Percentiles rank a stretch among this genome's conserved stretches.
Evolutionary conservation across 2,888 invertebrate species (phyloP).

Genomic region (Autographa gamma): DNA sequence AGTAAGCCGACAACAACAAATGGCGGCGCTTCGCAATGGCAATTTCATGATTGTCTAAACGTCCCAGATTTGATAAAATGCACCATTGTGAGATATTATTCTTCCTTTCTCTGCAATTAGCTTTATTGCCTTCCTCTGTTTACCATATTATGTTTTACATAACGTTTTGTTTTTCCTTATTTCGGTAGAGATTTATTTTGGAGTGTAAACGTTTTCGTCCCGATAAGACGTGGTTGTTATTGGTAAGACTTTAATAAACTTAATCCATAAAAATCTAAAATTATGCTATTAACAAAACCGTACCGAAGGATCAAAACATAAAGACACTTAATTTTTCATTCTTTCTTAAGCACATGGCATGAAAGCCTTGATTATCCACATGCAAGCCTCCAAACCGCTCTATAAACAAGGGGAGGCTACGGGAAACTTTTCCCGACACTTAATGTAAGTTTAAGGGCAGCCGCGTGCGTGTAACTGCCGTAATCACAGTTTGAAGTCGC

Average conservation of each 20-base stretch:
- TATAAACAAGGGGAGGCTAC: constrained; percentile 47
- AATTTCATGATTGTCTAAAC: constrained; percentile 53
- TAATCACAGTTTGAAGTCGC: constrained; percentile 59
- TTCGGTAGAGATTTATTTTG: constrained; percentile 14
- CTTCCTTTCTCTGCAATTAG: constrained; percentile 42
- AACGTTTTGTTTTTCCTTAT: constrained; percentile 11
- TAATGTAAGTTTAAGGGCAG: constrained; percentile 58
- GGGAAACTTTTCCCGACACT: constrained; percentile 47
- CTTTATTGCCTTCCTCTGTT: constrained; percentile 33
- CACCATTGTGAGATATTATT: constrained; percentile 40
- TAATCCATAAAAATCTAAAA: background rate
- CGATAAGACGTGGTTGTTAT: background rate
- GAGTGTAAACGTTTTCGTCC: background rate
- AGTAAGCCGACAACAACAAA: constrained; percentile 44
- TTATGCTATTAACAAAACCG: background rate
- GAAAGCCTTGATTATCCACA: constrained; percentile 3
- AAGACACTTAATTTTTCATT: background rate
- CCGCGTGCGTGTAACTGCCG: constrained; percentile 56
- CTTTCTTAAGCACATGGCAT: background rate
- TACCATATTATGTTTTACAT: constrained; percentile 14
- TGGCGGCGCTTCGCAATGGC: constrained; percentile 40
- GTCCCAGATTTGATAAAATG: constrained; percentile 50
- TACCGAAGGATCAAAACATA: background rate
- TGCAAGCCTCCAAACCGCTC: constrained; percentile 37
- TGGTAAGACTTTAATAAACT: too few species aligned